phyloP scores from a whole-genome alignment of 2,113 vertebrate species.

The Terrapene triunguis region DNA sequence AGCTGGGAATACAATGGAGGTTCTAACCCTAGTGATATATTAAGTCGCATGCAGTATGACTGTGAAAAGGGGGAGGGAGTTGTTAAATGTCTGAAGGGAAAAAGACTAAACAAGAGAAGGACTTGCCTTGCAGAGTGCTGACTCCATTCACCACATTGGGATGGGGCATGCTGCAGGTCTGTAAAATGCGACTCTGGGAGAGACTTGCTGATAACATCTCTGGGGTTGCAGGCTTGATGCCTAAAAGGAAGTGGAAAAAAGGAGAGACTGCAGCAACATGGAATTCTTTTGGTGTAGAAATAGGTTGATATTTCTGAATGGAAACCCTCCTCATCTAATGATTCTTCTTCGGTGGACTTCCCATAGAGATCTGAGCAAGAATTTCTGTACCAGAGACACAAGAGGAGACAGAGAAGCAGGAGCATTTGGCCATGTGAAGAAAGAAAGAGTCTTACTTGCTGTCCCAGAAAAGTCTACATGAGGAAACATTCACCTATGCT shows the following conservation, averaged over 20 bases:
- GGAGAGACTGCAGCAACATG: not conserved
- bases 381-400: not conserved
- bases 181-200: constrained; percentile 87
- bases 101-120: not conserved
- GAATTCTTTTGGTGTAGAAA: not conserved
- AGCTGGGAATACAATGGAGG: rapidly evolving
- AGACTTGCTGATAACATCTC: constrained; percentile 90
- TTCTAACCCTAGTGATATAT: not conserved
- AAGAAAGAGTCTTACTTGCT: rapidly evolving
- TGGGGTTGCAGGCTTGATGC: constrained; percentile 78
- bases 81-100: not conserved
- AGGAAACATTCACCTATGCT: not conserved
- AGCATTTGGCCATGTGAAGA: not conserved
- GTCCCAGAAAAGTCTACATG: not conserved
- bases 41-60: rapidly evolving
- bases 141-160: constrained; percentile 85
- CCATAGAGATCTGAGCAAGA: not conserved
- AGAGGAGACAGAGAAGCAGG: rapidly evolving
- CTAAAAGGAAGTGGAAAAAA: constrained; percentile 8
- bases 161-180: constrained; percentile 84
- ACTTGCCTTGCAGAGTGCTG: constrained; percentile 86
- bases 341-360: not conserved
- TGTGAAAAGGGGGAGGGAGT: not conserved
- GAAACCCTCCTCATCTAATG: not conserved
- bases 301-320: not conserved